Conservation (phyloP, 2,888 invertebrate genomes). For the Pyrocoelia pectoralis region DNA sequence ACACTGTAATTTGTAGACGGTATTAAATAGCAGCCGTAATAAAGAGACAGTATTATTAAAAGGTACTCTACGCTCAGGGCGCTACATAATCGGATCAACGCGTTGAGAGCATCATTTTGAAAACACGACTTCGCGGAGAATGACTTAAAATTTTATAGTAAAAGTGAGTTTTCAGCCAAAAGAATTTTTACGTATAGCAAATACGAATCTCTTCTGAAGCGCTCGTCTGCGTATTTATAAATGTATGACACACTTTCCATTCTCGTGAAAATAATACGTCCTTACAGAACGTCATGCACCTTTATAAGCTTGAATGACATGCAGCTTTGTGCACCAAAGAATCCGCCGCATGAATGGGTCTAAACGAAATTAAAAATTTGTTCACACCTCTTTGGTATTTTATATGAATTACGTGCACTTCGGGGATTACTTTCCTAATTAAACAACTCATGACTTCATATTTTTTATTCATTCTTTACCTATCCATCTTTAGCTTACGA, state of each 20-base stretch:
- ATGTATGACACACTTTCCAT: background rate
- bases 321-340: background rate
- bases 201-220: background rate
- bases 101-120: conserved; percentile 38
- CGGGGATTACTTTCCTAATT: too few species aligned
- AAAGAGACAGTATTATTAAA: conserved; percentile 21
- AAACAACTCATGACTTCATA: too few species aligned
- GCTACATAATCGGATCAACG: conserved; percentile 40
- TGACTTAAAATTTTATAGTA: conserved; percentile 13
- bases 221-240: background rate
- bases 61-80: conserved; percentile 33
- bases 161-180: background rate
- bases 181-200: background rate
- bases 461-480: too few species aligned
- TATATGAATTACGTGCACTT: too few species aligned
- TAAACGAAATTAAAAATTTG: background rate
- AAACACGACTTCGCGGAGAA: conserved; percentile 41
- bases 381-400: background rate
- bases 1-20: conserved; percentile 1
- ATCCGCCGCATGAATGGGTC: background rate
- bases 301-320: background rate
- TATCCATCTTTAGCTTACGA: too few species aligned
- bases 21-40: background rate
- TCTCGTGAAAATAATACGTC: background rate
- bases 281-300: background rate